A percentile compares a stretch with the other conserved stretches of the same genome.
Evolutionary conservation across 2,797 vertebrate genomes (phyloP).

Genomic region (Halcyon leucocephala): DNA sequence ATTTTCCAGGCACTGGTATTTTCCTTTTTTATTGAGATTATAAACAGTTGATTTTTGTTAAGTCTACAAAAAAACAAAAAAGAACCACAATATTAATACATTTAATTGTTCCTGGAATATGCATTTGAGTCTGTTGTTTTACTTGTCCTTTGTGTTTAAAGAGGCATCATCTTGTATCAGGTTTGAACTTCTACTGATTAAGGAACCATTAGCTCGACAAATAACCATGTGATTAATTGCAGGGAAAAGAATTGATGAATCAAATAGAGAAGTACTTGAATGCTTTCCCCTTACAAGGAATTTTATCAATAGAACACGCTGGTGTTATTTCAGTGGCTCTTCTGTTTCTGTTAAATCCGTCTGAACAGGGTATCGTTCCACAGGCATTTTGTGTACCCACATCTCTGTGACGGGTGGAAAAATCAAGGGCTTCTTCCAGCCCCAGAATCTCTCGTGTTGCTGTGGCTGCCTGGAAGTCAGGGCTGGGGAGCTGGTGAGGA

Average conservation of each 20-base stretch:
- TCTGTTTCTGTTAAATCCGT: neutral
- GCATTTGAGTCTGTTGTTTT: neutral
- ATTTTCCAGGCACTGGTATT: slow-evolving; percentile 52
- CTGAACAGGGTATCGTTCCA: neutral
- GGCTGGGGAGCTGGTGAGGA: neutral
- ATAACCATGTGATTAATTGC: neutral
- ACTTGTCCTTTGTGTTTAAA: neutral
- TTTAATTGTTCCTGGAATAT: neutral
- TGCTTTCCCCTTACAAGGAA: neutral
- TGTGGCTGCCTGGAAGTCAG: neutral
- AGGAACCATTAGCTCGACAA: neutral
- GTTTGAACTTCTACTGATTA: neutral
- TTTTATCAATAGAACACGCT: neutral
- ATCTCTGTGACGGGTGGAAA: neutral
- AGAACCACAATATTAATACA: neutral
- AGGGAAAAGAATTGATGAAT: neutral
- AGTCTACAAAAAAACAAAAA: slow-evolving; percentile 23
- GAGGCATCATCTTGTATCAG: neutral
- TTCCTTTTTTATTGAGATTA: slow-evolving; percentile 28
- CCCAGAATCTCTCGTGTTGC: neutral
- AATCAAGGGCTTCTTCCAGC: neutral
- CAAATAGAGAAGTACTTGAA: neutral
- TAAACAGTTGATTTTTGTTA: slow-evolving; percentile 27
- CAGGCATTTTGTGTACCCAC: neutral
- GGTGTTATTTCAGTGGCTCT: neutral